Evolutionary conservation across 2,888 invertebrate species (phyloP).

Genomic region (Macropis europaea): DNA sequence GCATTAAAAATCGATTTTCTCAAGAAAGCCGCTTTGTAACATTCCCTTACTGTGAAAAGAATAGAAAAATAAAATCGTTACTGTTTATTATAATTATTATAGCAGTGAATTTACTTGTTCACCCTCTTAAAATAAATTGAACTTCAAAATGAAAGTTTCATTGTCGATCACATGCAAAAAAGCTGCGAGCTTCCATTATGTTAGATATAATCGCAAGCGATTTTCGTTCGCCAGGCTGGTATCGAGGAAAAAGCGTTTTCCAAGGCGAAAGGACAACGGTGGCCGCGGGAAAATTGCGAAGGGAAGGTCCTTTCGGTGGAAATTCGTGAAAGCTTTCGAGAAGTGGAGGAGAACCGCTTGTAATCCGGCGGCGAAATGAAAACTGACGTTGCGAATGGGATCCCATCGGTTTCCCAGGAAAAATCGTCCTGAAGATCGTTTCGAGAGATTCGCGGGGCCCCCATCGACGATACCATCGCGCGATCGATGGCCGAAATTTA

Average conservation of each 20-base stretch:
- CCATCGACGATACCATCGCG: constrained; percentile 28
- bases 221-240: constrained; percentile 1
- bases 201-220: constrained; percentile 22
- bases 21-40: too few relatives aligned
- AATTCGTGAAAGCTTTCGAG: constrained; percentile 36
- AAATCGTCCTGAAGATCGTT: constrained; percentile 54
- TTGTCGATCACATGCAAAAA: too few relatives aligned
- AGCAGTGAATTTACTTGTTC: too few relatives aligned
- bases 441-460: constrained; percentile 41
- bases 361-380: constrained; percentile 66
- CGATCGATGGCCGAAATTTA: constrained; percentile 39
- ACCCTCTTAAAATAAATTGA: too few relatives aligned
- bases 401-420: constrained; percentile 39
- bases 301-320: constrained; percentile 8
- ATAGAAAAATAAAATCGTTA: too few relatives aligned
- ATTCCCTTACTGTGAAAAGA: too few relatives aligned
- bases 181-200: too few relatives aligned
- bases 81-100: too few relatives aligned
- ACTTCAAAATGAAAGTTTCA: too few relatives aligned
- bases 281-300: constrained; percentile 23
- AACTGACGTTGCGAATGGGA: constrained; percentile 61
- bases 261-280: constrained; percentile 3
- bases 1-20: too few relatives aligned
- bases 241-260: constrained; percentile 5
- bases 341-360: constrained; percentile 51